Conservation (phyloP, 2,888 invertebrate genomes). For the Diploptera punctata region DNA sequence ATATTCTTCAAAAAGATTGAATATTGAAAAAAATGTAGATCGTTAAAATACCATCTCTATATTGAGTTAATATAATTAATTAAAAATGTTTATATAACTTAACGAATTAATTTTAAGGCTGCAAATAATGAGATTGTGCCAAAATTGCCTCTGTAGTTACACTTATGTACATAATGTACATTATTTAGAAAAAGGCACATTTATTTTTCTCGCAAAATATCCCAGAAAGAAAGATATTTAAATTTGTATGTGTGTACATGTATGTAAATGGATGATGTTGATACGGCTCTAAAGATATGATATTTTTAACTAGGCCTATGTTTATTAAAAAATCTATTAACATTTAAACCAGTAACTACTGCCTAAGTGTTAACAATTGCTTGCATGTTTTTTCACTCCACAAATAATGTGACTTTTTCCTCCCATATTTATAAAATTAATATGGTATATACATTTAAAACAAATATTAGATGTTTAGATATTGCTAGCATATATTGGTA, state of each 20-base stretch:
- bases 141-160: background rate
- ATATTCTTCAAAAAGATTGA: too few species aligned
- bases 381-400: background rate
- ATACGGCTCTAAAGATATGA: background rate
- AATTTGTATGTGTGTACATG: background rate
- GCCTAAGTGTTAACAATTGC: background rate
- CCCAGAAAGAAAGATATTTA: background rate
- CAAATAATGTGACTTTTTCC: background rate
- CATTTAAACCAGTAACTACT: background rate
- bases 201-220: background rate
- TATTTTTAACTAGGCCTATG: conserved; percentile 1
- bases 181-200: background rate
- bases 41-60: too few species aligned
- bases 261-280: background rate
- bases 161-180: background rate
- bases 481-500: background rate
- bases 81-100: too few species aligned
- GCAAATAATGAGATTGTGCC: background rate
- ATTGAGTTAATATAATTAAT: too few species aligned
- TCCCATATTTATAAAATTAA: background rate
- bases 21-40: too few species aligned
- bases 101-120: background rate
- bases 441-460: background rate
- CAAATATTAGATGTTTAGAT: background rate
- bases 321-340: background rate